Conservation (phyloP, 1,140 invertebrate genomes). For the Carposina sasakii region DNA sequence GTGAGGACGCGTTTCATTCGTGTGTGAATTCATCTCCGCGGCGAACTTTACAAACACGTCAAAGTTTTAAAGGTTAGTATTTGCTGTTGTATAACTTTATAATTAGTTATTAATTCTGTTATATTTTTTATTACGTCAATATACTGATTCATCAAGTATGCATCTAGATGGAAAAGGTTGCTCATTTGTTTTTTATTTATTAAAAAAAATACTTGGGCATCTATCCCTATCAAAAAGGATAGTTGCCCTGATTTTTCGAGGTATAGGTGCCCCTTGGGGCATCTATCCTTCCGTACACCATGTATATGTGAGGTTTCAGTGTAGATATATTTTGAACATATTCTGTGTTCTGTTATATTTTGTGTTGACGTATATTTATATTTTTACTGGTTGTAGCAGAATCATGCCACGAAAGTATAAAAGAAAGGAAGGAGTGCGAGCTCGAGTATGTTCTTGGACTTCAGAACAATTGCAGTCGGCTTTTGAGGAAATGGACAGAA, state of each 20-base stretch:
- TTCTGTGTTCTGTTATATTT: no score
- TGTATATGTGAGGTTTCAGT: no score
- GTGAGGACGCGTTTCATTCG: no score
- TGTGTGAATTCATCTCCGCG: no score
- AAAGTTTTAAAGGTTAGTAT: no score
- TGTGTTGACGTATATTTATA: no score
- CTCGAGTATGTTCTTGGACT: constrained; percentile 28
- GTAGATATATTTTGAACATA: constrained; percentile 5
- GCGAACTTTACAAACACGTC: no score
- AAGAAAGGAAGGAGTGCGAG: constrained; percentile 18
- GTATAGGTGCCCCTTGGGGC: constrained; percentile 16
- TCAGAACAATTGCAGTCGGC: constrained; percentile 19
- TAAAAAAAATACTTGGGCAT: constrained; percentile 8
- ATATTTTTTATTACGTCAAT: no score
- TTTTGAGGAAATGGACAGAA: constrained; percentile 25
- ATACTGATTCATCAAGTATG: no score
- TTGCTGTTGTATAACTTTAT: no score
- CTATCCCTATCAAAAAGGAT: constrained; percentile 22
- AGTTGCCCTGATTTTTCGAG: constrained; percentile 15
- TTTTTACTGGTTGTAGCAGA: constrained; percentile 16
- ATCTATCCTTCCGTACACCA: constrained; percentile 16
- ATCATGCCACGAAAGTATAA: constrained; percentile 24
- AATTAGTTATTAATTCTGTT: no score
- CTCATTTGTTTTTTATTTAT: constrained; percentile 17
- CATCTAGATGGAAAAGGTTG: no score